Base-by-base conservation (phyloP, 2,113 vertebrate species). In the Crotalus tigris region DNA sequence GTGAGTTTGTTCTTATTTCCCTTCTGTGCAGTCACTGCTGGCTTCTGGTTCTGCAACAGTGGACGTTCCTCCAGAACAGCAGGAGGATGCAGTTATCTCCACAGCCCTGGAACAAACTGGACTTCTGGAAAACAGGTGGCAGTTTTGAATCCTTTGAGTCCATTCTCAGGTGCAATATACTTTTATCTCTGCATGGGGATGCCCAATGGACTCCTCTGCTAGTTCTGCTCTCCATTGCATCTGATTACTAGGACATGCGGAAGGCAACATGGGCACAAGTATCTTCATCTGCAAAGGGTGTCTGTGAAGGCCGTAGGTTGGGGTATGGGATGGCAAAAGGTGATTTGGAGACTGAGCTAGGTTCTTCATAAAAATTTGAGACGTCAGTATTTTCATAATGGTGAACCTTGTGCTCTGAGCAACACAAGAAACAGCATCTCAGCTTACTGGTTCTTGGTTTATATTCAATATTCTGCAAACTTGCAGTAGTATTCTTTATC, bases 61-160 rank as follows among this genome's bases (percentile, higher is more conserved):
- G 46, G 95, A 97, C 85, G 85, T 75, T 9, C 55, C 94, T 51
- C 29, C 85, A 93, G 58, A 96, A 58, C 92, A 96, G 93, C 97
- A 93, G 53, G 92, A 93, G 49, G 97, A 97, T 69, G 97, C 96
- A 61, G 96, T 95, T 19, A 95, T 98, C 93, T 95, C 95, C 24
- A 95, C 98, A 96, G 97, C 98, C 95, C 97, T 97, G 91, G 97
- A 98, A 95, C 97, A 96, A 92, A 98, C 97, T 61, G 96, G 97
- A n/a, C 97, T 98, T 59, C 97, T 98, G 97, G 98, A 97, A 92
- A 98, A 95, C 96, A 98, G 99, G 99, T 99, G 98, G 57, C 1
- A n/a, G 1, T 15, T n/a, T 13, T 12, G 26, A 4, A 57, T 85
- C 39, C 89, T 26, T n/a, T 59, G 51, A 53, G 4, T 57, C 90